Evolutionary conservation across 2,797 vertebrate species (phyloP).

Genomic region (Acropternis orthonyx): DNA sequence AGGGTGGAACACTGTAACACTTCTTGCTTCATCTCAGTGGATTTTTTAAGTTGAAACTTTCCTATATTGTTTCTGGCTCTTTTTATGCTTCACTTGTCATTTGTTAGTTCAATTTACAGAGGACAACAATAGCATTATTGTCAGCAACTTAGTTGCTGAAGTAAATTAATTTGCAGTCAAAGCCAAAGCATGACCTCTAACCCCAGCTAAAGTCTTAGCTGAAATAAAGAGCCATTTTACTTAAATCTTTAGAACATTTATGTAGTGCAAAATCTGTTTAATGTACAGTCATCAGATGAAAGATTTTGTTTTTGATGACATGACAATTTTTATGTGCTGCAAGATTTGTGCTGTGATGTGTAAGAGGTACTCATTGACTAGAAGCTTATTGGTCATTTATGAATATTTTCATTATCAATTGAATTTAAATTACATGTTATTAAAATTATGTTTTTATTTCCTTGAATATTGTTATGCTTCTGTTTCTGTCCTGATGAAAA

Average conservation of each 20-base stretch:
- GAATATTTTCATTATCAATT: constrained; percentile 9
- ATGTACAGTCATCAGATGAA: background rate
- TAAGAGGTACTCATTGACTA: background rate
- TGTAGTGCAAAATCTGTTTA: background rate
- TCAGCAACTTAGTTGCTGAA: constrained; percentile 35
- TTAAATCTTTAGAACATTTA: background rate
- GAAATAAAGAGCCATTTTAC: background rate
- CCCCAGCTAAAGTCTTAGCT: background rate
- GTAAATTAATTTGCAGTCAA: constrained; percentile 29
- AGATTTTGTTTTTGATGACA: background rate
- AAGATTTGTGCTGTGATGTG: background rate
- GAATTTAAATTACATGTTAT: background rate
- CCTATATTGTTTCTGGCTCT: background rate
- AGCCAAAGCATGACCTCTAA: background rate
- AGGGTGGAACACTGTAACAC: background rate
- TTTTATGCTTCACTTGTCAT: background rate
- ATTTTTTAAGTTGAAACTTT: constrained; percentile 9
- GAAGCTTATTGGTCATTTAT: background rate
- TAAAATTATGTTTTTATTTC: background rate
- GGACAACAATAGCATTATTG: background rate
- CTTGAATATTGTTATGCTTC: background rate
- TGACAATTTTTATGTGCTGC: background rate
- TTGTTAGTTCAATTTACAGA: constrained; percentile 11
- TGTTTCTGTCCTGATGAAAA: background rate
- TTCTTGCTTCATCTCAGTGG: background rate